Conservation (phyloP, 2,797 vertebrate genomes). For the Remorina albescens region DNA sequence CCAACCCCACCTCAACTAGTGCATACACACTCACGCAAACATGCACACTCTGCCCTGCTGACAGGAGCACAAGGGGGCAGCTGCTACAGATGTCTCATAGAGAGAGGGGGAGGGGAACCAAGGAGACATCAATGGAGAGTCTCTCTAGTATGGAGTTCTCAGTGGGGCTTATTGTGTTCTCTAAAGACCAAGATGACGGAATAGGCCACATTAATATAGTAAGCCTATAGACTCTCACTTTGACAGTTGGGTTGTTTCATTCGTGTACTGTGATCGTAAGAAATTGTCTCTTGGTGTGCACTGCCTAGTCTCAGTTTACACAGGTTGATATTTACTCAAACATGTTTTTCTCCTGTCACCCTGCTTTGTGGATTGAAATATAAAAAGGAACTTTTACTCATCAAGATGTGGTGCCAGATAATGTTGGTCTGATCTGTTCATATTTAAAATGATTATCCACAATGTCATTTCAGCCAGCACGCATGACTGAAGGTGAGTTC, state of each 20-base stretch:
- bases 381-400: neutral
- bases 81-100: constrained; percentile 88
- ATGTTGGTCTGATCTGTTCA: neutral
- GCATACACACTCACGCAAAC: constrained; percentile 65
- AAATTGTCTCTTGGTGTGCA: constrained; percentile 17
- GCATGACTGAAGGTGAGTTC: constrained; percentile 27
- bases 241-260: constrained; percentile 25
- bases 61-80: constrained; percentile 89
- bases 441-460: neutral
- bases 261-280: constrained; percentile 11
- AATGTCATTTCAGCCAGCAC: constrained; percentile 20
- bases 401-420: neutral
- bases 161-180: constrained; percentile 83
- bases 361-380: constrained; percentile 1
- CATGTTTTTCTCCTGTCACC: neutral
- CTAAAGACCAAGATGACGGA: constrained; percentile 79
- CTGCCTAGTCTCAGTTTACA: constrained; percentile 12
- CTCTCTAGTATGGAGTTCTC: constrained; percentile 81
- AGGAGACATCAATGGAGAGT: constrained; percentile 86
- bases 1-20: constrained; percentile 77
- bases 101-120: constrained; percentile 82
- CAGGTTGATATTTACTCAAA: constrained; percentile 25
- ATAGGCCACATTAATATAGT: constrained; percentile 77
- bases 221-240: constrained; percentile 65
- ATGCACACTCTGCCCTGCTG: constrained; percentile 78